These are phyloP conservation scores for Cheiracanthium punctorium DNA, from an alignment of 2,888 invertebrate genomes.

Conservation along the genomic window DNA sequence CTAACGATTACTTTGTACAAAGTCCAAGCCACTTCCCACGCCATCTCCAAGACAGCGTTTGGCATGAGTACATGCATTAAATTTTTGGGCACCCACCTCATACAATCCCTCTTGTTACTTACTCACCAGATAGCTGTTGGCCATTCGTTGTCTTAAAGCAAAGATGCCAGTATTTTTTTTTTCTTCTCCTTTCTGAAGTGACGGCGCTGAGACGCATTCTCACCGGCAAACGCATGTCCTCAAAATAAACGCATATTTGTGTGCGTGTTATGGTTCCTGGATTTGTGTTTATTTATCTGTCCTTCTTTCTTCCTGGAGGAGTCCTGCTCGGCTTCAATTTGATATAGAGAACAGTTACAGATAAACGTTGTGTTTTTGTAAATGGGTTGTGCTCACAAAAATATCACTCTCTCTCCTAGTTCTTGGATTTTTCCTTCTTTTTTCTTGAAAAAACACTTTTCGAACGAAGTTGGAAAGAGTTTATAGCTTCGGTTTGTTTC, in stretches of 20 bases:
- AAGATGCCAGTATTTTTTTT: background rate
- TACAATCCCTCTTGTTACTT: too few species aligned
- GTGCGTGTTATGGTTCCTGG: background rate
- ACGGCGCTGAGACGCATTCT: background rate
- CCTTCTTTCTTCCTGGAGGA: background rate
- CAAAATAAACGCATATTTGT: slow-evolving; percentile 6
- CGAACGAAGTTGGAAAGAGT: too few species aligned
- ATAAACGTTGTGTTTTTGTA: background rate
- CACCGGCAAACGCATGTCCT: background rate
- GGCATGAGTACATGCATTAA: too few species aligned
- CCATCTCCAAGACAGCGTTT: too few species aligned
- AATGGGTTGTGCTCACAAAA: background rate
- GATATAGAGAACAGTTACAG: slow-evolving; percentile 6
- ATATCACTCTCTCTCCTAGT: background rate
- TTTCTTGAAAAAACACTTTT: too few species aligned
- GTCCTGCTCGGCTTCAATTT: background rate
- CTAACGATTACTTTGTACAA: too few species aligned
- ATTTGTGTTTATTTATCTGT: slow-evolving; percentile 6
- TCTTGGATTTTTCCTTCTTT: too few species aligned
- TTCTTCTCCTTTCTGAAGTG: background rate
- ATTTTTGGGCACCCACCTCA: too few species aligned
- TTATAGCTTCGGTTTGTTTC: too few species aligned
- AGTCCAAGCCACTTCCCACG: too few species aligned
- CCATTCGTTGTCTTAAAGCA: background rate
- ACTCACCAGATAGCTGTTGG: background rate